These are phyloP conservation scores for Lota lota DNA, from an alignment of 2,113 vertebrate genomes.

Conservation along the genomic window DNA sequence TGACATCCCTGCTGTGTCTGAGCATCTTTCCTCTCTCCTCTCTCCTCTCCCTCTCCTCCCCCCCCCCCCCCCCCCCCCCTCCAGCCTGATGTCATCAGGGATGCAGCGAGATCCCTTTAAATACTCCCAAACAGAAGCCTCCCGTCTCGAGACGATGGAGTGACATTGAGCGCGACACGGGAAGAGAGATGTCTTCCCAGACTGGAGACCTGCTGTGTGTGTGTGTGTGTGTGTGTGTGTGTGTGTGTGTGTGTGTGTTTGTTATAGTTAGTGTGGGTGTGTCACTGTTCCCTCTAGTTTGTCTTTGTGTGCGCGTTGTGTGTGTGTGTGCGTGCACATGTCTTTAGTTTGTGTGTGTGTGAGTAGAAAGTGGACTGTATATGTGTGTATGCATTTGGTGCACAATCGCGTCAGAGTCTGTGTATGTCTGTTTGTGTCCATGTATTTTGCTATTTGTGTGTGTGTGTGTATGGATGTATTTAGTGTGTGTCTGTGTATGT, in stretches of 20 bases:
- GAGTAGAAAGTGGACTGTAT: background rate
- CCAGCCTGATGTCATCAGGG: slow-evolving; percentile 35
- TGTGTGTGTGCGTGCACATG: background rate
- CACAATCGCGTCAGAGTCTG: background rate
- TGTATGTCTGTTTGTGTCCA: too few species aligned
- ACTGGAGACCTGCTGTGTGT: background rate
- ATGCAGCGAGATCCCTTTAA: slow-evolving; percentile 9
- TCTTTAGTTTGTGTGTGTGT: background rate
- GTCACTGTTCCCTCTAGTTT: too few species aligned
- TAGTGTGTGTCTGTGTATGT: too few species aligned
- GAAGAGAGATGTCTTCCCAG: background rate
- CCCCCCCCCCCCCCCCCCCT: too few species aligned
- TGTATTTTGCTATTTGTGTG: too few species aligned
- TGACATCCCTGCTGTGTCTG: slow-evolving; percentile 36
- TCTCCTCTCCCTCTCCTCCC: too few species aligned
- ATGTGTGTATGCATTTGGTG: background rate
- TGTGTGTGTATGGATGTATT: too few species aligned
- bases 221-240: background rate
- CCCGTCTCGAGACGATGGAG: slow-evolving; percentile 17
- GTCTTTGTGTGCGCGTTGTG: background rate
- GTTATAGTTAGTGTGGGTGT: too few species aligned
- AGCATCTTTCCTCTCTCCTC: slow-evolving; percentile 5
- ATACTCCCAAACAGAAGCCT: background rate
- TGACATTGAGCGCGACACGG: slow-evolving; percentile 23
- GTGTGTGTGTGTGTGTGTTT: background rate